Conservation (phyloP, 2,888 invertebrate genomes). For the Eupithecia subumbrata region DNA sequence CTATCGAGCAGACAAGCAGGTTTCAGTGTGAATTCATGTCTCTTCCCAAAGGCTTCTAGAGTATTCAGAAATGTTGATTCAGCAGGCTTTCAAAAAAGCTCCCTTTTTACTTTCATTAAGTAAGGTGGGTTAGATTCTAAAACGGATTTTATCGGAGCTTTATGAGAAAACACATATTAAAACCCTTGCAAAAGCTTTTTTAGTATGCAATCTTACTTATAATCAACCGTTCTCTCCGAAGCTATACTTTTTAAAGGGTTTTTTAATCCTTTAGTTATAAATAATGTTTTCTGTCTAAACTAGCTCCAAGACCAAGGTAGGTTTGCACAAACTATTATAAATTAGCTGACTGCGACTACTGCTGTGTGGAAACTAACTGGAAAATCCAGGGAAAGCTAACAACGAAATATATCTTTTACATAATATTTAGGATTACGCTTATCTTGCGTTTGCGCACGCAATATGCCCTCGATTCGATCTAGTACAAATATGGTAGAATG, state of each 20-base stretch:
- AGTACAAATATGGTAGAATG: neutral
- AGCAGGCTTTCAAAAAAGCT: neutral
- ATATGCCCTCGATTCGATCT: neutral
- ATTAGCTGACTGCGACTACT: slow-evolving; percentile 18
- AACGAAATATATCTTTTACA: slow-evolving; percentile 26
- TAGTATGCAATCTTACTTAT: no score
- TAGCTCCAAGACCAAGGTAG: neutral
- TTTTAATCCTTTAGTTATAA: no score
- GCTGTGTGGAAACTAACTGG: slow-evolving; percentile 31
- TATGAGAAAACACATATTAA: neutral
- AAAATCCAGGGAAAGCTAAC: slow-evolving; percentile 31
- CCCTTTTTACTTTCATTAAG: neutral
- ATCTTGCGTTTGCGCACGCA: neutral
- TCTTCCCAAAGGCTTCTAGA: neutral
- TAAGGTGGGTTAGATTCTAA: neutral
- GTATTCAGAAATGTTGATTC: neutral
- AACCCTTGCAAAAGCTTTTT: neutral
- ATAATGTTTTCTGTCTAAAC: neutral
- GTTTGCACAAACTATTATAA: slow-evolving; percentile 24
- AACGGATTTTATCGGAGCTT: neutral
- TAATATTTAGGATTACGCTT: slow-evolving; percentile 17
- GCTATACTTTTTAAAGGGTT: no score
- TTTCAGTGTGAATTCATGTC: neutral
- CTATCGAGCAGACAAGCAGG: neutral
- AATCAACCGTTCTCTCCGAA: no score